Base-by-base conservation (phyloP, 1,140 invertebrate genomes). In the Pteromalus puparum region DNA sequence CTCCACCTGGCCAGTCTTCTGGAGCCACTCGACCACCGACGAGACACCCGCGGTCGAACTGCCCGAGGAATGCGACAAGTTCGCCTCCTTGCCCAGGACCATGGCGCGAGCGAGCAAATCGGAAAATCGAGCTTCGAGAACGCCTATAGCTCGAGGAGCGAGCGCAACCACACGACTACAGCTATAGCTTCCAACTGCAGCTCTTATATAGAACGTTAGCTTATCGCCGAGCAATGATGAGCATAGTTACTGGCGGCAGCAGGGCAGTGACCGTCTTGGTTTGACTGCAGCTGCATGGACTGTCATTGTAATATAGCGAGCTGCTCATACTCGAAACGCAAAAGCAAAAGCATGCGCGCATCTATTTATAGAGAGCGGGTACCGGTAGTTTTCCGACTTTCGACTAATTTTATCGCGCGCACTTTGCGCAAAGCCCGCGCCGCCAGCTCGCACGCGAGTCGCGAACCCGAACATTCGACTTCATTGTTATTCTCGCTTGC, bases 51-150 rank as follows among this genome's bases (percentile, higher is more conserved):
- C 73, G 78, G 72, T 53, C 7, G 84, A 85, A 68, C 46, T 81
- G 30, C 28, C 70, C 46, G 65, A 76, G 38, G 79, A 81, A 38
- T 74, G 73, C 26, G 84, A 85, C 9, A 83, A 88, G 80, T 84
- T 89, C 87, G 7, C 86, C 38, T 91, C 89, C 34, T 84, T 90
- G n/a, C 76, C 87, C 83, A 90, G 46, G 48, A 90, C 88, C 89
- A 90, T 89, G 24, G 3, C n/a, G 68, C n/a, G 24, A 26, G 68
- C 12, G 21, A 3, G 67, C 12, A 30, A n/a, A n/a, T n/a, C n/a
- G n/a, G n/a, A n/a, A n/a, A n/a, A n/a, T n/a, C n/a, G n/a, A n/a
- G n/a, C n/a, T n/a, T n/a, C n/a, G n/a, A n/a, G n/a, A n/a, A n/a
- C n/a, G n/a, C n/a, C n/a, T n/a, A n/a, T n/a, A n/a, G n/a, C n/a